Evolutionary conservation across 2,113 vertebrate genomes (phyloP).

Genomic region (Apistogramma diplotaenia): DNA sequence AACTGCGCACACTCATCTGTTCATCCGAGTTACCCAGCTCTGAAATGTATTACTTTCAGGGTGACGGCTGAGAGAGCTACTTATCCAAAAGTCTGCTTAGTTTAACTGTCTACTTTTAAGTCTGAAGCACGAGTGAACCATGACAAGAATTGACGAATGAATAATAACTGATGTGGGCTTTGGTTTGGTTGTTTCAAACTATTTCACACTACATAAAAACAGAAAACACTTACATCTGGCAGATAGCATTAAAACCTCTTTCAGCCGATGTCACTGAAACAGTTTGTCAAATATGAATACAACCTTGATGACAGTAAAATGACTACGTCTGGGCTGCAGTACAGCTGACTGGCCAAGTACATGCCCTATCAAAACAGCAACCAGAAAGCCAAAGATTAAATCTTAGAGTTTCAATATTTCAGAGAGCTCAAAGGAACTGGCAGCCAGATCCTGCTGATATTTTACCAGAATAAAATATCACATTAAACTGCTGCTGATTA

Average conservation of each 20-base stretch:
- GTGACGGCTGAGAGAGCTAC: conserved; percentile 6
- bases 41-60: conserved; percentile 2
- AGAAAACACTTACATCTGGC: conserved; percentile 34
- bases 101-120: conserved; percentile 20
- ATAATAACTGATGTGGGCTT: conserved; percentile 7
- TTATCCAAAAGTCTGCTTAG: conserved; percentile 27
- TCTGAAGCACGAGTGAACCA: not conserved
- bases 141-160: conserved; percentile 21
- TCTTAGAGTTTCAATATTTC: conserved; percentile 44
- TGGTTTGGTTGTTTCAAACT: conserved; percentile 2
- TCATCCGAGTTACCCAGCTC: conserved; percentile 20
- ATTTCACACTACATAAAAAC: conserved; percentile 17
- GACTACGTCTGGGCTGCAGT: conserved; percentile 21
- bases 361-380: conserved; percentile 50
- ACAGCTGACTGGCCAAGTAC: conserved; percentile 20
- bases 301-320: conserved; percentile 50
- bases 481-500: conserved; percentile 35
- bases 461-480: conserved; percentile 28
- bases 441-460: conserved; percentile 28
- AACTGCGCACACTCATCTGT: conserved; percentile 27
- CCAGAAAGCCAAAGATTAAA: conserved; percentile 46
- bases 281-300: conserved; percentile 30
- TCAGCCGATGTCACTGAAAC: conserved; percentile 8
- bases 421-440: conserved; percentile 50
- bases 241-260: not conserved